Conservation (phyloP, 2,113 vertebrate species). For the Aphelocoma coerulescens region DNA sequence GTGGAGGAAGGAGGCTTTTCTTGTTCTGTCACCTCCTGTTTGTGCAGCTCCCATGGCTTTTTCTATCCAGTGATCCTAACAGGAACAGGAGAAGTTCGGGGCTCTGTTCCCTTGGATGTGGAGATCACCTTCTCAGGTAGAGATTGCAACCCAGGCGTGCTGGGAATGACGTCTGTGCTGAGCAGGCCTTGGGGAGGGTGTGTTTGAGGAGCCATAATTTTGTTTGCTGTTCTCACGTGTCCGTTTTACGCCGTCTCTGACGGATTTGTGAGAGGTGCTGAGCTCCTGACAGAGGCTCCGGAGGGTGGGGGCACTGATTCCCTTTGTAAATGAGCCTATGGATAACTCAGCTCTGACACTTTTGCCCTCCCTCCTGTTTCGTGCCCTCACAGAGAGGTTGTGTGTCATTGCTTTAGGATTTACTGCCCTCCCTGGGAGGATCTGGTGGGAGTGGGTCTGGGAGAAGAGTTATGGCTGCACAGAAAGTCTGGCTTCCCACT, state of each 20-base stretch:
- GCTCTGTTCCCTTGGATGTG: neutral
- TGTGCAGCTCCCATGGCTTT: neutral
- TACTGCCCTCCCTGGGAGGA: neutral
- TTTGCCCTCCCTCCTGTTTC: neutral
- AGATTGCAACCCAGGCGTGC: neutral
- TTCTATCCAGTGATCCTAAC: neutral
- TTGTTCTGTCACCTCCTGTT: neutral
- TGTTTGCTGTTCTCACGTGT: neutral
- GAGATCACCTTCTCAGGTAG: neutral
- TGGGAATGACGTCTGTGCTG: neutral
- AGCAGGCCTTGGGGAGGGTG: neutral
- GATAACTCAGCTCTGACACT: neutral
- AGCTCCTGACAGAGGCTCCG: neutral
- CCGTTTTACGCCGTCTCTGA: accelerated
- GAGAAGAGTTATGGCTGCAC: neutral
- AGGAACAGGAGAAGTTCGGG: neutral
- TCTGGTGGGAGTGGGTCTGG: neutral
- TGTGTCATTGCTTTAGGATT: neutral
- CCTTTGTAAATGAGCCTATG: neutral
- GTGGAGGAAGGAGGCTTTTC: neutral
- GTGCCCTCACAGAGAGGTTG: neutral
- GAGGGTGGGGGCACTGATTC: neutral
- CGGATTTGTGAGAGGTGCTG: neutral
- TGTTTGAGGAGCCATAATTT: neutral
- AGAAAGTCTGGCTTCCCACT: neutral